Evolutionary conservation across 2,888 invertebrate genomes (phyloP).

Genomic region (Standfussiana lucernea): DNA sequence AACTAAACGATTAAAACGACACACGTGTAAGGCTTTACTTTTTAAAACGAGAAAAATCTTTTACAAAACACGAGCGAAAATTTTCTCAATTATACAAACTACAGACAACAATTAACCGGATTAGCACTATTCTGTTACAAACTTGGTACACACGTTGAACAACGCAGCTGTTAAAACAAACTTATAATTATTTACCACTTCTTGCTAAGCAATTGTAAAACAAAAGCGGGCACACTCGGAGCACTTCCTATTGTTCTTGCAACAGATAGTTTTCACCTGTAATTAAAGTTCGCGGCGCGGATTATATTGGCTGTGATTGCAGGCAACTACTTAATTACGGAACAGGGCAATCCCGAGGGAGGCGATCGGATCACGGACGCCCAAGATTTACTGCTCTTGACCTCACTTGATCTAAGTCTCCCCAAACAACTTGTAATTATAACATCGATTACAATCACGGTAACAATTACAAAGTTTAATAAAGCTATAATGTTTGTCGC

Average conservation of each 20-base stretch:
- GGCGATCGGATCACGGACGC: constrained; percentile 74
- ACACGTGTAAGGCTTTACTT: constrained; percentile 5
- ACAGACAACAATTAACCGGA: constrained; percentile 65
- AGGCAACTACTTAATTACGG: constrained; percentile 84
- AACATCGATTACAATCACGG: constrained; percentile 68
- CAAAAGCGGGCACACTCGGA: constrained; percentile 64
- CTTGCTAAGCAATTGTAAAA: constrained; percentile 65
- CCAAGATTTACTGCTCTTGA: constrained; percentile 84
- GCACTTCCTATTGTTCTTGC: constrained; percentile 70
- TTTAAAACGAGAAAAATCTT: constrained; percentile 22
- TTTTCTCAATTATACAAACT: constrained; percentile 65
- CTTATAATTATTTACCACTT: constrained; percentile 68
- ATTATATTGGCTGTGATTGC: constrained; percentile 83
- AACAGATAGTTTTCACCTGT: constrained; percentile 76
- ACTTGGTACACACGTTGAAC: constrained; percentile 62
- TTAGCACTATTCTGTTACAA: constrained; percentile 65
- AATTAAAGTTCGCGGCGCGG: constrained; percentile 83
- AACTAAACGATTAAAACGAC: constrained; percentile 12
- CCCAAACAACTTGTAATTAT: constrained; percentile 74
- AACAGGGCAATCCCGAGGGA: constrained; percentile 74
- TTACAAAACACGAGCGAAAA: constrained; percentile 33
- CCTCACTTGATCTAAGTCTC: constrained; percentile 79
- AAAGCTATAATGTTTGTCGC: constrained; percentile 63
- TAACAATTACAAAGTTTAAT: constrained; percentile 67
- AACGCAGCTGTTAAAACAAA: constrained; percentile 67